Evolutionary conservation across 2,113 vertebrate genomes (phyloP), one percentile per base, ranked within the genome.

Genomic region (Ammospiza caudacuta): DNA sequence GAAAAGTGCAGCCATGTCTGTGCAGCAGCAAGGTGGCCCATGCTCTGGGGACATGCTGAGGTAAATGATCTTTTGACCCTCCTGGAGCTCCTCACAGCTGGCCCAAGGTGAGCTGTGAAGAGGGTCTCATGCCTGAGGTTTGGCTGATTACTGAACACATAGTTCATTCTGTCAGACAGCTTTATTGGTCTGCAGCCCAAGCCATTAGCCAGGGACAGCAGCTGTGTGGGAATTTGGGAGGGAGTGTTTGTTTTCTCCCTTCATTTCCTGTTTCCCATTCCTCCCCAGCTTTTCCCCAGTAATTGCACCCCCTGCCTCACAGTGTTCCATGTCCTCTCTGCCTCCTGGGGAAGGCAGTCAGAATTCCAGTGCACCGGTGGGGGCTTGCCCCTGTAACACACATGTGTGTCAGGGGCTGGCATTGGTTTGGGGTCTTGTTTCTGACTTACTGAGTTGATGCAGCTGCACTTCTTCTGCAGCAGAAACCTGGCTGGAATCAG

Each of bases 141-240:
- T 66, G 72, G 47, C 66, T 77, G 69, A 2, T 51, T 29, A 7
- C 68, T 74, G 8, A 54, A 4, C 21, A 15, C 58, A 9, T 28
- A 47, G 62, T 77, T 93, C 33, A 15, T 66, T 47, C 37, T 49
- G 44, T 46, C 67, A 31, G 44, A 9, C 86, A 33, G 87, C 84
- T 95, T 72, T 87, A 1, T 81, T 93, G 95, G 83, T 85, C 80
- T 39, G 59, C 61, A 95, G 90, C 92, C 86, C 51, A 18, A 67
- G 54, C 37, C 27, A 1, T 75, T 39, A 83, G 61, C 78, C 51
- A 92, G 90, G 52, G 80, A 85, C 83, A 67, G 17, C 94, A 97
- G 91, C 81, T 95, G 89, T 94, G 90, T 95, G 92, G 83, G 92
- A 96, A 92, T 69, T 31, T 1, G 47, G 73, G 91, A 83, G 72